phyloP scores from a whole-genome alignment of 2,113 vertebrate genomes.

The Paraplagusia blochii region DNA sequence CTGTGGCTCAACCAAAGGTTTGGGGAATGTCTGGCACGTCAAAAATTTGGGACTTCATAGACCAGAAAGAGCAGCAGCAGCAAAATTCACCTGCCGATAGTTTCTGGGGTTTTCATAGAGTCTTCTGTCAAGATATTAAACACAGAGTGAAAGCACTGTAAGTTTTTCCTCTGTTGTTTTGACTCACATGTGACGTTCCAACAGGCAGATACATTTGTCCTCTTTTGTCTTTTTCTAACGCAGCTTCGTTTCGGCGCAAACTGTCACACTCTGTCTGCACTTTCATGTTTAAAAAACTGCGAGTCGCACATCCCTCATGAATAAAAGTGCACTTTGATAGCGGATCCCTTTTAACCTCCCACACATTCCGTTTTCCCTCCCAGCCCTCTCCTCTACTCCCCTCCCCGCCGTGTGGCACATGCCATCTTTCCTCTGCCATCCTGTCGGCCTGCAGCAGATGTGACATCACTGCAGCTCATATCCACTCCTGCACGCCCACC shows the following conservation, averaged over 20 bases:
- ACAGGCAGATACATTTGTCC: too few species aligned
- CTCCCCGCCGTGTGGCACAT: constrained; percentile 51
- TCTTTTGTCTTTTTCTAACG: constrained; percentile 1
- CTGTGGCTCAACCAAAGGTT: too few species aligned
- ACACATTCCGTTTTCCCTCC: constrained; percentile 26
- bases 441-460: constrained; percentile 67
- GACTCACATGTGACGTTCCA: too few species aligned
- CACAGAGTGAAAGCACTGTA: too few species aligned
- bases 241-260: constrained; percentile 12
- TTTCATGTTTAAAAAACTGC: constrained; percentile 24
- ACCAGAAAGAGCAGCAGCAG: too few species aligned
- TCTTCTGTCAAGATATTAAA: too few species aligned
- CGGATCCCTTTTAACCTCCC: constrained; percentile 24
- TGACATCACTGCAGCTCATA: constrained; percentile 63
- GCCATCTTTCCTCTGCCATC: constrained; percentile 61
- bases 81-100: too few species aligned
- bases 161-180: too few species aligned
- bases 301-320: constrained; percentile 13
- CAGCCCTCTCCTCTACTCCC: too few species aligned
- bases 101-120: too few species aligned
- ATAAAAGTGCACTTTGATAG: constrained; percentile 35
- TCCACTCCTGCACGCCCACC: constrained; percentile 25
- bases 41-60: too few species aligned
- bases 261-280: constrained; percentile 4
- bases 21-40: too few species aligned